These are phyloP conservation scores for Crax fasciolata DNA, from an alignment of 2,797 vertebrate genomes.

Conservation along the genomic window DNA sequence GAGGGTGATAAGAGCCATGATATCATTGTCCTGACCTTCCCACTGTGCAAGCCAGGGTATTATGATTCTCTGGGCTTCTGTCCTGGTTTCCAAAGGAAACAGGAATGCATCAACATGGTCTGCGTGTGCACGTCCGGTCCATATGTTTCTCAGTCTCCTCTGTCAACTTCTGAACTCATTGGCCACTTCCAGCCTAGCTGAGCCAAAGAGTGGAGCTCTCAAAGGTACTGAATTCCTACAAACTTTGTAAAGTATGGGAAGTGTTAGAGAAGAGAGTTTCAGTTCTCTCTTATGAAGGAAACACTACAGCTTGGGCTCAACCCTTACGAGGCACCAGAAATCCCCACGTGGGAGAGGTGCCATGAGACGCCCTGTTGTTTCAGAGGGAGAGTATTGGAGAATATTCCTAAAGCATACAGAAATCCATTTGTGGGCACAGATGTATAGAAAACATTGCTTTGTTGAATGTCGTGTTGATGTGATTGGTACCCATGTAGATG, in stretches of 20 bases:
- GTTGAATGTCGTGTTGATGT: rapidly evolving
- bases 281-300: neutral
- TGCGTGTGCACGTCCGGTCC: neutral
- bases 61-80: neutral
- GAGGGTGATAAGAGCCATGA: neutral
- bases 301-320: rapidly evolving
- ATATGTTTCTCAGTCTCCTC: neutral
- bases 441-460: neutral
- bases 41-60: neutral
- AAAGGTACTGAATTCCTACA: neutral
- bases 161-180: neutral
- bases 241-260: neutral
- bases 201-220: neutral
- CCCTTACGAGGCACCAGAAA: neutral
- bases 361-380: neutral
- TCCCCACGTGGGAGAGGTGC: neutral
- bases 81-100: neutral
- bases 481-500: neutral
- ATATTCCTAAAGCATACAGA: rapidly evolving
- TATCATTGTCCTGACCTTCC: neutral
- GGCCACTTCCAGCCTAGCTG: neutral
- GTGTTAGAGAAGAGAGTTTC: neutral
- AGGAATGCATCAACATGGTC: rapidly evolving
- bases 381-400: neutral
- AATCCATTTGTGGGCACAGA: neutral